Evolutionary conservation across 2,113 vertebrate genomes (phyloP).

Genomic region (Elanus axillaris): DNA sequence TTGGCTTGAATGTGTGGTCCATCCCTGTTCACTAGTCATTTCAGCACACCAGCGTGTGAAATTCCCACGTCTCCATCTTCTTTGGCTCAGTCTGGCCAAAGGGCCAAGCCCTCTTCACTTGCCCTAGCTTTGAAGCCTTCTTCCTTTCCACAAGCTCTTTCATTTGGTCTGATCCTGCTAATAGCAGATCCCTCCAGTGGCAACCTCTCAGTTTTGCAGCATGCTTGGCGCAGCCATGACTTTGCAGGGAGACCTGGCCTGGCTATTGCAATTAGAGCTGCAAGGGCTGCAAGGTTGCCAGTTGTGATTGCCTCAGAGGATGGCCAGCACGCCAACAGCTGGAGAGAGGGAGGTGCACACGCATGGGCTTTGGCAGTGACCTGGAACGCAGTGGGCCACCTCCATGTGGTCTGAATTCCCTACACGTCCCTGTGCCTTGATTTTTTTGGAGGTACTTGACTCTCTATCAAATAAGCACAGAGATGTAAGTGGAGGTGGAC

Average conservation of each 20-base stretch:
- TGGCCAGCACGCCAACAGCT: not conserved
- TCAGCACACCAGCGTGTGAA: not conserved
- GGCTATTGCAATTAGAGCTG: not conserved
- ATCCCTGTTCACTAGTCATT: not conserved
- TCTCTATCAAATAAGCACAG: not conserved
- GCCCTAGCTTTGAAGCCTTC: not conserved
- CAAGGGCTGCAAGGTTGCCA: not conserved
- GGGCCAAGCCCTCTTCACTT: not conserved
- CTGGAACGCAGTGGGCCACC: not conserved
- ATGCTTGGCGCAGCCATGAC: fast-evolving
- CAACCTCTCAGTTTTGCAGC: not conserved
- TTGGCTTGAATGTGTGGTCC: not conserved
- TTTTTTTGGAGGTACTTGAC: not conserved
- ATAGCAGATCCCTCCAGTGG: not conserved
- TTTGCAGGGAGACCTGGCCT: not conserved
- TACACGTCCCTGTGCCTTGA: not conserved
- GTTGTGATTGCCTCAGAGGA: not conserved
- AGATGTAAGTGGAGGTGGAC: not conserved
- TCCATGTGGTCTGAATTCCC: not conserved
- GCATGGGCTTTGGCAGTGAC: not conserved
- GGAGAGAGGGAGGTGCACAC: not conserved
- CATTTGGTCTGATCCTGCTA: not conserved
- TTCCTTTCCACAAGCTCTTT: not conserved
- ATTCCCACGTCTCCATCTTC: not conserved
- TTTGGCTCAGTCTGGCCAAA: not conserved